Base-by-base conservation (phyloP, 30 jellyfish, hydroid and myxozoan species). In the Aurelia sp. region DNA sequence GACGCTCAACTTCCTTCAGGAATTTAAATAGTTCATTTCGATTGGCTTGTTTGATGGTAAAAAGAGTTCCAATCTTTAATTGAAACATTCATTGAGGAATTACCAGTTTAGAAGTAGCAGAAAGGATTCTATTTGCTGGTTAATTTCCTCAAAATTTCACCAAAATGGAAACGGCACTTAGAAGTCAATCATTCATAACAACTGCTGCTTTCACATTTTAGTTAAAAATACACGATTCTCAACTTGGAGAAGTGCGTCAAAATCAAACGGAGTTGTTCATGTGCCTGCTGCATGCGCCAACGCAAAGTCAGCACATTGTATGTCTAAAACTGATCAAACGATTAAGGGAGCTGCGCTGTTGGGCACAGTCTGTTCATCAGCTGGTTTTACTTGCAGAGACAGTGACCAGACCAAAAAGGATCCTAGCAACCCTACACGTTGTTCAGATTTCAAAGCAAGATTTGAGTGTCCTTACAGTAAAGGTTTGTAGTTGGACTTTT, bases 391-490 rank as follows among this genome's bases (percentile, higher is more conserved):
- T 16, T 95, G 99, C 85, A 38, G 27, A 12, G 86, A 90, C 86
- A 69, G 79, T 22, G 94, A 88, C 0, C 97, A 95, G 66, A 81
- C 73, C 12, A 65, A 75, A 63, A 73, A 64, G 33, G 96, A 91
- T 85, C 74, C 88, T 15, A 24, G 55, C 0, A 86, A 88, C 67
- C 40, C 76, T 8, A 41, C 50, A 4, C 71, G 74, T 22, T 86
- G 97, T 76, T 85, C 91, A 30, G 92, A 80, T 38, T 81, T 87
- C 77, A 81, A 80, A 40, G 93, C 91, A 15, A 83, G 99, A 79
- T 95, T 86, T 57, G 99, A 95, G 87, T 90, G 97, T 51, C 99
- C 99, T 4, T 81, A 72, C 95, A 62, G 3, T 7, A 44, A 44
- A 44, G 55, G 55, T 44, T 44, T 9, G 55, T 44, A 44, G 55